These are phyloP conservation scores for Echiichthys vipera DNA, from an alignment of 2,797 vertebrate species.

Conservation along the genomic window DNA sequence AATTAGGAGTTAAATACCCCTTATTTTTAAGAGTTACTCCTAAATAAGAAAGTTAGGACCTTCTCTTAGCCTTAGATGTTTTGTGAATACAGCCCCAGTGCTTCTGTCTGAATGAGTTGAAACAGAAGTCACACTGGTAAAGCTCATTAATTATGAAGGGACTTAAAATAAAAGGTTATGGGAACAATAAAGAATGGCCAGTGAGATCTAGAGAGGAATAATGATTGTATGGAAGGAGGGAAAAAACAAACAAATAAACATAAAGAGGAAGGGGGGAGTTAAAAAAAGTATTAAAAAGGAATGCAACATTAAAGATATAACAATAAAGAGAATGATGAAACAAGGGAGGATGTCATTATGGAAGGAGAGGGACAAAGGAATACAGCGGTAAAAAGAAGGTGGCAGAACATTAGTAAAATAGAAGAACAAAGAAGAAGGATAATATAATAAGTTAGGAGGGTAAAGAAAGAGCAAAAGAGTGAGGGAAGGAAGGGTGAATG, in stretches of 20 bases:
- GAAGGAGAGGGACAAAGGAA: neutral
- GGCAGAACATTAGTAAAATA: slow-evolving; percentile 9
- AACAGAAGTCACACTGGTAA: slow-evolving; percentile 10
- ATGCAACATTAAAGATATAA: neutral
- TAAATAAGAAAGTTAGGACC: no score
- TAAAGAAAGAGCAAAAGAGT: neutral
- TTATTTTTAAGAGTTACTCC: no score
- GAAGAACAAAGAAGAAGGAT: neutral
- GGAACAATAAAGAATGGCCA: neutral
- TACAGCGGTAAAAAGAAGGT: neutral
- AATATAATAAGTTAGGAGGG: neutral
- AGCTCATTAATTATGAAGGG: slow-evolving; percentile 42
- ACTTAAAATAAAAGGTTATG: neutral
- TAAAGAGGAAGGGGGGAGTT: neutral
- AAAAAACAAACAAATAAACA: neutral
- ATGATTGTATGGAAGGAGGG: neutral
- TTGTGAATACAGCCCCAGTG: no score
- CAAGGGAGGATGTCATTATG: slow-evolving; percentile 3
- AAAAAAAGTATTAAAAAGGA: neutral
- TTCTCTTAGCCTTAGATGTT: no score
- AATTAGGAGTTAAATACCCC: no score
- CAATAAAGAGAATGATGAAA: slow-evolving; percentile 2
- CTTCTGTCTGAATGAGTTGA: slow-evolving; percentile 20
- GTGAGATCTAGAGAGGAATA: neutral
- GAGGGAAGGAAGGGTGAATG: neutral